These are phyloP conservation scores for Drosophila fulvimacula DNA, from an alignment of 2,888 invertebrate genomes.

Conservation along the genomic window DNA sequence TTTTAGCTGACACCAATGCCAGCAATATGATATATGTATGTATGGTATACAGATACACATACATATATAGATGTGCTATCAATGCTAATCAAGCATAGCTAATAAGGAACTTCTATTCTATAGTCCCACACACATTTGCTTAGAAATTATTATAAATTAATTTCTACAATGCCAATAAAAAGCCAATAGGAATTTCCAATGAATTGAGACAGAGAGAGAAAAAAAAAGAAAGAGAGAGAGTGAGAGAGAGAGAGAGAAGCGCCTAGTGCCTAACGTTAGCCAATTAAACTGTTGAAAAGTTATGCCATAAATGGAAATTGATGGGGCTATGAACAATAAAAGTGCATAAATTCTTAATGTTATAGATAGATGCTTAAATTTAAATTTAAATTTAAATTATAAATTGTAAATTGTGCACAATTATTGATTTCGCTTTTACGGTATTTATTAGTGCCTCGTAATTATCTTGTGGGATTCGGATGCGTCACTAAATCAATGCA, in stretches of 20 bases:
- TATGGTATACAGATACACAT: no score
- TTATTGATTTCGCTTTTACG: slow-evolving; percentile 20
- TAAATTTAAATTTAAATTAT: slow-evolving; percentile 3
- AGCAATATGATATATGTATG: no score
- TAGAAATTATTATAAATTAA: no score
- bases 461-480: slow-evolving; percentile 2
- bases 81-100: background rate
- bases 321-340: background rate
- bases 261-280: background rate
- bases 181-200: slow-evolving; percentile 1
- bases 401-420: slow-evolving; percentile 2
- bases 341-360: slow-evolving; percentile 5
- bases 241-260: background rate
- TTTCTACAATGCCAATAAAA: background rate
- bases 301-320: slow-evolving; percentile 3
- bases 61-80: background rate
- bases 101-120: background rate
- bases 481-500: slow-evolving; percentile 54
- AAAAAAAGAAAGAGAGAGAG: background rate
- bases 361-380: background rate
- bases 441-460: background rate
- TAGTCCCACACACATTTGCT: background rate
- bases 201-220: background rate
- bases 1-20: no score
- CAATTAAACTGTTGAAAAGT: slow-evolving; percentile 1